Conservation (phyloP, 2,888 invertebrate species). For the Euproctis similis region DNA sequence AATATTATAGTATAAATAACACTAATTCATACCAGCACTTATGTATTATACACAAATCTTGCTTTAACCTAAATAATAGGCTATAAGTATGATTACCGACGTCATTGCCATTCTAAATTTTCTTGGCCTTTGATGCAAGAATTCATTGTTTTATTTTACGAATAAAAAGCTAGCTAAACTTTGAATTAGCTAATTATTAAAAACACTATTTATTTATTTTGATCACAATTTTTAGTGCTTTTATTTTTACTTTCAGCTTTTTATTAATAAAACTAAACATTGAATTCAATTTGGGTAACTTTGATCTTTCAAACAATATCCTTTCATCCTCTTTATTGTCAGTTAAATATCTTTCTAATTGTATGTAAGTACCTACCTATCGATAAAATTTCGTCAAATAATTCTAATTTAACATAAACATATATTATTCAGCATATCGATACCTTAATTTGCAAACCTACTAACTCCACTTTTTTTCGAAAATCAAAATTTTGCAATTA, state of each 20-base stretch:
- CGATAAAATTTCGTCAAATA: constrained; percentile 5
- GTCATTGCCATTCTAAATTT: constrained; percentile 7
- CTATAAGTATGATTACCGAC: constrained; percentile 17
- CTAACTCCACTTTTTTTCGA: too few species aligned
- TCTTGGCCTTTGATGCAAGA: neutral
- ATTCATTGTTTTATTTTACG: constrained; percentile 7
- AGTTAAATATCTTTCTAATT: neutral
- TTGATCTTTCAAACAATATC: neutral
- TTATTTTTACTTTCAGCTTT: neutral
- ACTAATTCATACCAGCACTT: constrained; percentile 12
- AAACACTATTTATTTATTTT: too few species aligned
- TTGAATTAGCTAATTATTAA: constrained; percentile 11
- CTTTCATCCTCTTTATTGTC: neutral
- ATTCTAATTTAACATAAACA: constrained; percentile 2
- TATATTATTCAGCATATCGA: constrained; percentile 10
- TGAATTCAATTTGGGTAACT: neutral
- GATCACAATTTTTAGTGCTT: neutral
- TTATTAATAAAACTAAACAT: neutral
- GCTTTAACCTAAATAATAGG: constrained; percentile 15
- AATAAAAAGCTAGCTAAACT: constrained; percentile 3
- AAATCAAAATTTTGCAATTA: constrained; percentile 6
- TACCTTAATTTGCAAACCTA: too few species aligned
- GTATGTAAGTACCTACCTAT: constrained; percentile 7
- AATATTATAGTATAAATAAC: constrained; percentile 14
- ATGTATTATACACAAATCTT: constrained; percentile 27